Conservation (phyloP, 2,888 invertebrate species). For the Leucania comma region DNA sequence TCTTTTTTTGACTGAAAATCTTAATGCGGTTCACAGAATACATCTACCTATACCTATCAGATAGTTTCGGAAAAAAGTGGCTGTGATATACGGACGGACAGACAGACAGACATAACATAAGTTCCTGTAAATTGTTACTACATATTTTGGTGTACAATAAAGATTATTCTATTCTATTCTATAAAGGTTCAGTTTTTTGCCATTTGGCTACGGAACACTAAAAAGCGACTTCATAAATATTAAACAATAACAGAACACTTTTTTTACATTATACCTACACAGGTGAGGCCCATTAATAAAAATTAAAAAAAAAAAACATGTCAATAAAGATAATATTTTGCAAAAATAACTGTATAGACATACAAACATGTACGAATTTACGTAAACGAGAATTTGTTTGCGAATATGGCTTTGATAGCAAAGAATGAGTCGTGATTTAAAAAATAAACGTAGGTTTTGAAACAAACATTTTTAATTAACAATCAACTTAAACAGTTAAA, state of each 20-base stretch:
- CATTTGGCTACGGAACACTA: too few relatives aligned
- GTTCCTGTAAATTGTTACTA: too few relatives aligned
- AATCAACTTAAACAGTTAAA: too few relatives aligned
- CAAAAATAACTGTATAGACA: slow-evolving; percentile 47
- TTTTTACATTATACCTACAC: not conserved
- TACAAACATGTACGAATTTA: slow-evolving; percentile 15
- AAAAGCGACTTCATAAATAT: not conserved
- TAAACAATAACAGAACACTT: not conserved
- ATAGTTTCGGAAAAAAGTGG: too few relatives aligned
- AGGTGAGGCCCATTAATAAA: not conserved
- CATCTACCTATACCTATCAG: too few relatives aligned
- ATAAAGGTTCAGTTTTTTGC: too few relatives aligned
- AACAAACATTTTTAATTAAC: not conserved
- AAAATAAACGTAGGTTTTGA: slow-evolving; percentile 27
- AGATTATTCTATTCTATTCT: too few relatives aligned
- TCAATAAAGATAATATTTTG: not conserved
- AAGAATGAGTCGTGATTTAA: slow-evolving; percentile 13
- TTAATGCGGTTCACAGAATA: too few relatives aligned
- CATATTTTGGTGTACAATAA: too few relatives aligned
- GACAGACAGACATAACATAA: too few relatives aligned
- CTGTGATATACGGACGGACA: too few relatives aligned
- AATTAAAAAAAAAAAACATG: not conserved
- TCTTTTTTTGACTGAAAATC: too few relatives aligned
- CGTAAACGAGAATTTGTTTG: slow-evolving; percentile 14
- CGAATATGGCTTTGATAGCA: slow-evolving; percentile 5